Base-by-base conservation (phyloP, 2,797 vertebrate genomes). In the Intellagama lesueurii region DNA sequence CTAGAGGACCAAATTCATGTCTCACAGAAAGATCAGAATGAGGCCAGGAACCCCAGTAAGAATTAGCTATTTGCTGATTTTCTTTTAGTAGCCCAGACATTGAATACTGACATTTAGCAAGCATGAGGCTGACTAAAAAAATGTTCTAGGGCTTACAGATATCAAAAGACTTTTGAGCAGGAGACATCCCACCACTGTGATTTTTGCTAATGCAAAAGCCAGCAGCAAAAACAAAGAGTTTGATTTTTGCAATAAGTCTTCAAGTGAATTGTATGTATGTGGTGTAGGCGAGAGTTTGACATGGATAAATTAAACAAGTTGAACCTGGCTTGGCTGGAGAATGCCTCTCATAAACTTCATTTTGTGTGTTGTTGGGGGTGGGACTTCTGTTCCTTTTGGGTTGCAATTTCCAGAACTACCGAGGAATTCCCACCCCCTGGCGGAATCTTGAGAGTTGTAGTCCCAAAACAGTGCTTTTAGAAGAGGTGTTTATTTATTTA, bases 151-250 rank as follows among this genome's bases (percentile, higher is more conserved):
- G 88, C 77, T 81, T 68, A 81, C 47, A 80, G 81, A 0, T 91
- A 89, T 80, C 0, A 0, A 79, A 85, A 86, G 93, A 78, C 89
- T 86, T 90, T 1, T 72, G 3, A 92, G 90, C 87, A 81, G 89
- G 83, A 17, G 47, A 1, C 86, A 89, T 90, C 87, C 92, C 86
- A 88, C 66, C 70, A 89, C 78, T 86, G 40, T 84, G 44, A 26
- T 16, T 78, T 83, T 93, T 87, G 30, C 64, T 28, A 75, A 78
- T 66, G 44, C 26, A 86, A 88, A 94, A 89, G 90, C 93, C 88
- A 70, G 4, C 35, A 72, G 47, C 32, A 90, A 81, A 81, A 7
- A 47, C 64, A 77, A 35, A 35, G 47, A 64, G 87, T 82, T 56
- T 35, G 56, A 35, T n/a, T 28, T 95, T 64, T 75, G 22, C 30